Evolutionary conservation across 1,140 invertebrate genomes (phyloP), one percentile per base, ranked within the genome.

Genomic region (Heliconius hewitsoni): DNA sequence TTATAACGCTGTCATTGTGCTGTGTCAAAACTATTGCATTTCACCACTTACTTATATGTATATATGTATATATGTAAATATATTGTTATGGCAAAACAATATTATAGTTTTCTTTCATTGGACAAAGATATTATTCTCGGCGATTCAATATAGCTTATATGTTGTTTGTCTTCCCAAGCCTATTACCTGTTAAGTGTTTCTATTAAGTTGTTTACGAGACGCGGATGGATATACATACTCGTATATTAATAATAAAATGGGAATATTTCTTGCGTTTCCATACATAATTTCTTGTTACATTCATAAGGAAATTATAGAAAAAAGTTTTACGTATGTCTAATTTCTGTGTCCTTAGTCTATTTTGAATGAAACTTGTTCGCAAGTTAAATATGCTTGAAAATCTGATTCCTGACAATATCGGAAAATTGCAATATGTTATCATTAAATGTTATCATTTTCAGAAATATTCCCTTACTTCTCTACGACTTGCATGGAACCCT

Each of bases 141-240:
- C 60, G 60, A 66, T 66, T 66, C 60, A 66, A 66, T 66, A 66
- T 66, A 66, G 60, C 60, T 66, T 66, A 66, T 66, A 66, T 66
- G 23, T 66, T 66, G 60, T 66, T 66, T 66, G 60, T 66, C 55
- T 57, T 60, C 19, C 57, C 60, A 66, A 66, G 60, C 60, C 60
- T 66, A 66, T 66, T 66, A 66, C 60, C 60, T 66, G 42, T 71
- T 76, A 81, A 81, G 80, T 74, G 73, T 74, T 78, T 80, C 71
- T 80, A 74, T 80, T 80, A 73, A 77, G 55, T 81, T 77, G 80
- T 77, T 77, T 81, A 75, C 74, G 18, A 39, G 23, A 55, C 19
- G 71, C n/a, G 37, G 71, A 73, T 66, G 9, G 60, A 66, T 30
- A 23, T 66, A 66, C 27, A 66, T 66, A 37, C 34, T 37, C 34